Base-by-base conservation (phyloP, 23 tunicate genomes). In the Trididemnum clinides region DNA sequence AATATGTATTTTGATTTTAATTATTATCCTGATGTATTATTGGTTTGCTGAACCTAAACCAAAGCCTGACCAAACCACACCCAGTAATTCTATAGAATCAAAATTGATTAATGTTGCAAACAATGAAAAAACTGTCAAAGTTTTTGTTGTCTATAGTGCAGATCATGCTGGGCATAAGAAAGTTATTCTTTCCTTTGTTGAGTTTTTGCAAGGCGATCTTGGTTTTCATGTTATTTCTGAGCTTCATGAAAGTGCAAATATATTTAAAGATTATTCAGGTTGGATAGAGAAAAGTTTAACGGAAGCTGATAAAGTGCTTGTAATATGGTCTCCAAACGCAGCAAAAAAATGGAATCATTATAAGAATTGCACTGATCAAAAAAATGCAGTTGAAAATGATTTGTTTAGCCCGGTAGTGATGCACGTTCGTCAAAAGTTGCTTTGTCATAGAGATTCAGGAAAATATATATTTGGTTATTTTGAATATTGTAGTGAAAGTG, bases 261-360 rank as follows among this genome's bases (percentile, higher is more conserved):
- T 81, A 23, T 51, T 49, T 34, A 21, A 50, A 0, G 72, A 80
- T 28, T 75, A 20, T 31, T 28, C 81, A 23, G 33, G 27, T n/a
- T 90, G 88, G 84, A 90, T 90, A 77, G 51, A 79, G 20, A 72
- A 64, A 1, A 69, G 72, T 27, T 28, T 90, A 25, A n/a, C 51
- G 25, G 36, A 51, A 28, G 86, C 90, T 18, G 82, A 90, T 35
- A 90, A 90, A 74, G 81, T 86, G 7, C 39, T 90, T 36, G 63
- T 85, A 0, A 85, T 90, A 35, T 90, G 95, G 86, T 90, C 95
- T 0, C 82, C 82, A 12, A 88, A 58, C 20, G 84, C 95, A 1
- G 27, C 22, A 0, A 30, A 23, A 15, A 28, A 86, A 10, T 85
- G 88, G 84, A 50, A 76, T 1, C 19, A 87, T 27, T 50, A 38